Conservation (phyloP, 2,888 invertebrate genomes). For the Chrysina gloriosa region DNA sequence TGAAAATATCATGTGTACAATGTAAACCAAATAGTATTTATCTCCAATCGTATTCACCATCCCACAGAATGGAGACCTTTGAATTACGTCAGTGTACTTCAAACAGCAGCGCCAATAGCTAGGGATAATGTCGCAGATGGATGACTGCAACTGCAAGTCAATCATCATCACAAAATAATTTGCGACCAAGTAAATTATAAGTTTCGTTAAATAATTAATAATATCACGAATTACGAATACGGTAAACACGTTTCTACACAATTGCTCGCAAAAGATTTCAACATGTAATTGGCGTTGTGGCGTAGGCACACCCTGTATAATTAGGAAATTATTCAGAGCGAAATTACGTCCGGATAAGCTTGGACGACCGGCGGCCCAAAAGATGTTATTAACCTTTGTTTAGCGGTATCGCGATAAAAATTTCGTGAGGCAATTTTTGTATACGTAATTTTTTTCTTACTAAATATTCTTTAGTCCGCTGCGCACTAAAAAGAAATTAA, state of each 20-base stretch:
- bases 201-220: neutral
- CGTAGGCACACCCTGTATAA: conserved; percentile 28
- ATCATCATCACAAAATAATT: conserved; percentile 1
- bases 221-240: conserved; percentile 3
- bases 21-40: no score
- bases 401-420: conserved; percentile 33
- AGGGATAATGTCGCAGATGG: no score
- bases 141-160: neutral
- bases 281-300: conserved; percentile 12
- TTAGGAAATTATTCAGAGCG: conserved; percentile 37
- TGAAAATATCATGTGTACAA: no score
- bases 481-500: conserved; percentile 25
- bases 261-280: conserved; percentile 1
- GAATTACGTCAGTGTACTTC: no score
- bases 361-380: conserved; percentile 22
- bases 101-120: no score
- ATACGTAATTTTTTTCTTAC: conserved; percentile 24
- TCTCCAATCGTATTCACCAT: no score
- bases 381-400: conserved; percentile 37
- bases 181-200: neutral
- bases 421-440: conserved; percentile 31
- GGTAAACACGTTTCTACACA: conserved; percentile 5
- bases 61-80: no score
- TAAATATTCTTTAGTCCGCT: neutral
- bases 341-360: conserved; percentile 32